phyloP scores from a whole-genome alignment of 92 coral and sea anemone genomes.

The Montipora capitata region DNA sequence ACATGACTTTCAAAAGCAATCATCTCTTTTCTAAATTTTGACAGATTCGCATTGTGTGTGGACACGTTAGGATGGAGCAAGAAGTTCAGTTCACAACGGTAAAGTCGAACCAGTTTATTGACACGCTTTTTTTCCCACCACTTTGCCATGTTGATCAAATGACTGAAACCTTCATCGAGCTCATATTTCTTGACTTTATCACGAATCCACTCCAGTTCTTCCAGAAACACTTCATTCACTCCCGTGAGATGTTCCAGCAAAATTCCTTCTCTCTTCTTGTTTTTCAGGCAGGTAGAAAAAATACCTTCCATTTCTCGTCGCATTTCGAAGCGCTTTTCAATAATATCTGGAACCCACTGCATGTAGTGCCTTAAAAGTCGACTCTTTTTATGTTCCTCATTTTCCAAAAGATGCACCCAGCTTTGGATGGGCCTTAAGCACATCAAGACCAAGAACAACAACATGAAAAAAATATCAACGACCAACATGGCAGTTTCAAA shows the following conservation, averaged over 20 bases:
- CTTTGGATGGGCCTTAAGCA: slow-evolving; percentile 93
- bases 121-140: slow-evolving; percentile 95
- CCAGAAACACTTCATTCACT: slow-evolving; percentile 77
- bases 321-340: slow-evolving; percentile 81
- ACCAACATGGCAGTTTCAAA: slow-evolving; percentile 77
- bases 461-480: slow-evolving; percentile 86
- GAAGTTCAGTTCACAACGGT: slow-evolving; percentile 88
- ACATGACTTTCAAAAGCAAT: slow-evolving; percentile 78
- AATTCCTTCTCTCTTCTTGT: slow-evolving; percentile 30
- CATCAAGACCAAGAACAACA: slow-evolving; percentile 88
- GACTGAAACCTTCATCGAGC: slow-evolving; percentile 82
- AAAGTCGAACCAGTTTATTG: slow-evolving; percentile 84
- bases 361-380: slow-evolving; percentile 85
- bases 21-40: slow-evolving; percentile 85
- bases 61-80: slow-evolving; percentile 74
- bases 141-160: slow-evolving; percentile 81
- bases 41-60: slow-evolving; percentile 83
- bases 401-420: slow-evolving; percentile 97
- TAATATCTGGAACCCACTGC: slow-evolving; percentile 93
- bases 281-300: slow-evolving; percentile 89
- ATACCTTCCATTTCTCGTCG: slow-evolving; percentile 93
- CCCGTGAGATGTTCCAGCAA: slow-evolving; percentile 69
- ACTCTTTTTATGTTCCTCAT: slow-evolving; percentile 91
- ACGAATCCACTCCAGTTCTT: slow-evolving; percentile 89
- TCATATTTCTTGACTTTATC: slow-evolving; percentile 83